Conservation (phyloP, 2,888 invertebrate genomes). For the Tolmerus cingulatus region DNA sequence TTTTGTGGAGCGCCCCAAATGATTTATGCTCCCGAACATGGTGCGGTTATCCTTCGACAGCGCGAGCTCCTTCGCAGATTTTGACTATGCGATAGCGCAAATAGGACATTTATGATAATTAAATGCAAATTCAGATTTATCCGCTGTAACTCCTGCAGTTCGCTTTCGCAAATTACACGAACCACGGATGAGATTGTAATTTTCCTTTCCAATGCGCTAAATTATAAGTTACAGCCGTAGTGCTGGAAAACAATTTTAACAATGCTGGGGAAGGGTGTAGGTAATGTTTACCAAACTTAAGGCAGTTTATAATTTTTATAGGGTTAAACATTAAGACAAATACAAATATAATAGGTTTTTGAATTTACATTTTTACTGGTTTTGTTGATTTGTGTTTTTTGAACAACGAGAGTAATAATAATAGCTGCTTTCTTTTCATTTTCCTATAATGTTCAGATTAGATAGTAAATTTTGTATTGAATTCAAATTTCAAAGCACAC, state of each 20-base stretch:
- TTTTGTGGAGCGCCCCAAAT: slow-evolving; percentile 8
- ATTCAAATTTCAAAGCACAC: too few species aligned
- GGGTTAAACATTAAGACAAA: not conserved
- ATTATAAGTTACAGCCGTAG: not conserved
- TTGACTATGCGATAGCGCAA: not conserved
- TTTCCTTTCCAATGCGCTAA: not conserved
- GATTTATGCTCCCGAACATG: not conserved
- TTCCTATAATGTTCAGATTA: not conserved
- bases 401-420: too few species aligned
- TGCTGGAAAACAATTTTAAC: not conserved
- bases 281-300: not conserved
- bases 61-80: not conserved
- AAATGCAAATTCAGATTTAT: not conserved
- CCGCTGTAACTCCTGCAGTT: not conserved
- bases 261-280: not conserved
- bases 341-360: not conserved
- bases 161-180: not conserved
- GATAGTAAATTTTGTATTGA: too few species aligned
- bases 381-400: too few species aligned
- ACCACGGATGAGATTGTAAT: not conserved
- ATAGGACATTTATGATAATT: not conserved
- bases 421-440: not conserved
- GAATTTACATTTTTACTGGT: not conserved
- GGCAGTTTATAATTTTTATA: not conserved
- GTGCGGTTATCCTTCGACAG: not conserved